These are phyloP conservation scores for Pammene aurita DNA, from an alignment of 2,888 invertebrate genomes.

Conservation along the genomic window DNA sequence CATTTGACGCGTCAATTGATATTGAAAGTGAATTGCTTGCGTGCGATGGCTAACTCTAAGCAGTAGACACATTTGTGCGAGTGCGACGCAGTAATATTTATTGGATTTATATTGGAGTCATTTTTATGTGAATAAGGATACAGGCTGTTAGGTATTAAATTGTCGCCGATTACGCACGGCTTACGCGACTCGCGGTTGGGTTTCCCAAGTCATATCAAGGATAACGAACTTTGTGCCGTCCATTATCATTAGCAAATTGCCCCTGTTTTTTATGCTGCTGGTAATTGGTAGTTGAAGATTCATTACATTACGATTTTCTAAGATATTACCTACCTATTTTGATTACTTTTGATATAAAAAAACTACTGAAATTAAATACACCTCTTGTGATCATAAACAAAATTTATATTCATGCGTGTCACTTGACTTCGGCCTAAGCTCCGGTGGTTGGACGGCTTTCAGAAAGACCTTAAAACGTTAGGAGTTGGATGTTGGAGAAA, in stretches of 20 bases:
- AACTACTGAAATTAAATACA: background rate
- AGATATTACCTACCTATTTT: background rate
- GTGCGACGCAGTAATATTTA: background rate
- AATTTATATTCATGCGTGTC: too few relatives aligned
- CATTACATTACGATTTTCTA: background rate
- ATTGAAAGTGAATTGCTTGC: background rate
- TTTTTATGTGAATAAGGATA: background rate
- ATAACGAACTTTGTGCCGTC: slow-evolving; percentile 21
- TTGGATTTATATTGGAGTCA: background rate
- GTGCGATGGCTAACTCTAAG: background rate
- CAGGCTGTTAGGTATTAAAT: slow-evolving; percentile 12
- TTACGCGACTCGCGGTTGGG: slow-evolving; percentile 27
- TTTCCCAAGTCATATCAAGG: slow-evolving; percentile 31
- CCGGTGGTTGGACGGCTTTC: too few relatives aligned
- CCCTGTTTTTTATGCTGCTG: slow-evolving; percentile 9
- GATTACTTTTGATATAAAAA: background rate
- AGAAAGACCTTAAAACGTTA: too few relatives aligned
- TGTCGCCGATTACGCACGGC: slow-evolving; percentile 22
- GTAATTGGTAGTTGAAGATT: slow-evolving; percentile 1
- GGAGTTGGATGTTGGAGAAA: too few relatives aligned
- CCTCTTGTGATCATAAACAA: too few relatives aligned
- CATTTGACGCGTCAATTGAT: background rate
- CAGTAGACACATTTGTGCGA: background rate
- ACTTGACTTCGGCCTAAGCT: too few relatives aligned
- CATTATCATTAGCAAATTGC: slow-evolving; percentile 21